A percentile compares a stretch with the other conserved stretches of the same genome.
Conservation (phyloP, 2,888 invertebrate species). For the Leptopterna dolabrata region DNA sequence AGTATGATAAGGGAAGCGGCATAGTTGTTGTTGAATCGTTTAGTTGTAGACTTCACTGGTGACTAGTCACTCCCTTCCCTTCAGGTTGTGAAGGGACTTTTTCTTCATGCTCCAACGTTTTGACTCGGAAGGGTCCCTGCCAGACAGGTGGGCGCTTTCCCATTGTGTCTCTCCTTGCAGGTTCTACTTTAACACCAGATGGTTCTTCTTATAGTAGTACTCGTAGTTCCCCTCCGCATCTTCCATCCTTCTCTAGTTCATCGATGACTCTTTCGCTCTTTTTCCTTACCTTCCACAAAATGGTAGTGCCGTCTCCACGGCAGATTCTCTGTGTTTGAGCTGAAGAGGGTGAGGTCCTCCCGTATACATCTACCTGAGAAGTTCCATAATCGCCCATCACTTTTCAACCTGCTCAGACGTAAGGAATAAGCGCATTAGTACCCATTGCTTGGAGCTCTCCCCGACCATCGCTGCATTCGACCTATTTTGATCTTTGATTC, state of each 20-base stretch:
- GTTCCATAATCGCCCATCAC: neutral
- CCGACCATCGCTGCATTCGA: no score
- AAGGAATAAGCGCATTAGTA: neutral
- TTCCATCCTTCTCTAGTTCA: neutral
- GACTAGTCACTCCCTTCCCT: neutral
- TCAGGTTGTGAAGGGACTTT: neutral
- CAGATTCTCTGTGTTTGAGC: neutral
- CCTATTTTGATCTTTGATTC: no score
- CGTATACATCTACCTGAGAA: neutral
- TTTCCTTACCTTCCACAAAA: neutral
- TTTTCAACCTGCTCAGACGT: neutral
- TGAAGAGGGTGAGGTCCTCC: neutral
- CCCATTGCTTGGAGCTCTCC: neutral
- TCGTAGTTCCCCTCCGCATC: neutral
- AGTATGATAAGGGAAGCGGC: no score
- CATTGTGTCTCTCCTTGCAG: constrained; percentile 34
- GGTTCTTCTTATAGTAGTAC: constrained; percentile 33
- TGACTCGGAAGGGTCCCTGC: constrained; percentile 24
- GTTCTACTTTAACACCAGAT: constrained; percentile 34
- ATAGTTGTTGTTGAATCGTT: constrained; percentile 4
- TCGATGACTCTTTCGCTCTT: neutral
- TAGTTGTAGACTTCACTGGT: neutral
- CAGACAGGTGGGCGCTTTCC: constrained; percentile 30
- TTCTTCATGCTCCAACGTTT: neutral
- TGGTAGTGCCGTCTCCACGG: neutral